These are phyloP conservation scores for Eristalinus sepulchralis DNA, from an alignment of 2,888 invertebrate species.

Conservation along the genomic window DNA sequence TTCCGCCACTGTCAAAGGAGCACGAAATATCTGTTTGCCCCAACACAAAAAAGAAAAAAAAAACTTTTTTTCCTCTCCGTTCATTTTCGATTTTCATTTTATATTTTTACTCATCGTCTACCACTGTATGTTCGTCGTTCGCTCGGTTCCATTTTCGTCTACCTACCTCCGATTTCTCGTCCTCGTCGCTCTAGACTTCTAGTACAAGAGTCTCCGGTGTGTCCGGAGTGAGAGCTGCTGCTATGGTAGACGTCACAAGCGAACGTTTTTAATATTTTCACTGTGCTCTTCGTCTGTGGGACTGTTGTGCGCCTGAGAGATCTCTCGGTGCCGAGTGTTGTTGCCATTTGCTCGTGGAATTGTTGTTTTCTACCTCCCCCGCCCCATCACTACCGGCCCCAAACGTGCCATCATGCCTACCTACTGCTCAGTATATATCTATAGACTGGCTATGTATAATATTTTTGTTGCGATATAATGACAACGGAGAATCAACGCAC, in stretches of 20 bases:
- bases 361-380: slow-evolving; percentile 1
- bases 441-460: slow-evolving; percentile 47
- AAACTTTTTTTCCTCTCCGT: slow-evolving; percentile 34
- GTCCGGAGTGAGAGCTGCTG: slow-evolving; percentile 42
- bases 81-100: slow-evolving; percentile 54
- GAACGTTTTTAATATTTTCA: slow-evolving; percentile 67
- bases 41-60: slow-evolving; percentile 45
- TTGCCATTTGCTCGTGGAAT: slow-evolving; percentile 50
- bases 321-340: slow-evolving; percentile 52
- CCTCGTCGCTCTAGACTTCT: slow-evolving; percentile 41
- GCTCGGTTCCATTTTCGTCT: slow-evolving; percentile 64
- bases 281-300: slow-evolving; percentile 47
- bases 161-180: slow-evolving; percentile 64
- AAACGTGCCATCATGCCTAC: slow-evolving; percentile 13
- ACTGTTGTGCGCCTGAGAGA: slow-evolving; percentile 51
- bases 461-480: slow-evolving; percentile 70
- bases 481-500: slow-evolving; percentile 62
- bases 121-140: slow-evolving; percentile 37
- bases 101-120: slow-evolving; percentile 15
- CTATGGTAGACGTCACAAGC: slow-evolving; percentile 67
- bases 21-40: slow-evolving; percentile 49
- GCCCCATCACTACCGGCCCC: slow-evolving; percentile 17
- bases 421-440: slow-evolving; percentile 34
- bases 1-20: slow-evolving; percentile 25
- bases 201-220: slow-evolving; percentile 37